A percentile compares a stretch with the other conserved stretches of the same genome.
Conservation (phyloP, 2,888 invertebrate genomes). For the Acrobasis repandana region DNA sequence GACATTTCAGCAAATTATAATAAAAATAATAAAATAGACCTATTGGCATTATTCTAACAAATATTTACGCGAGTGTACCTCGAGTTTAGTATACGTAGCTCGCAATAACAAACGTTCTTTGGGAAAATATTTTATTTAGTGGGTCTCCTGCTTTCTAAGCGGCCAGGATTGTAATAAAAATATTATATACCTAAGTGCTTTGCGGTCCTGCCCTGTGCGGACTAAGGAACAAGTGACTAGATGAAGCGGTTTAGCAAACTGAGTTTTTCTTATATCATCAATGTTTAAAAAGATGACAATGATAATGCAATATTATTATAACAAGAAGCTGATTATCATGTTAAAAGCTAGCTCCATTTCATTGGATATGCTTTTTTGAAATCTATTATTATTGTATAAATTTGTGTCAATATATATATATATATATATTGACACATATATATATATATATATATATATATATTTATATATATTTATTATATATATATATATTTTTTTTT, state of each 20-base stretch:
- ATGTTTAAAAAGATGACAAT: no score
- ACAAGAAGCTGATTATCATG: no score
- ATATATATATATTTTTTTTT: no score
- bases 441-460: no score
- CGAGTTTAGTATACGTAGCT: slow-evolving; percentile 22
- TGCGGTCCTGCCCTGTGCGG: slow-evolving; percentile 38
- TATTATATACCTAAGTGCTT: slow-evolving; percentile 66
- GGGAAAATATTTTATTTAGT: slow-evolving; percentile 75
- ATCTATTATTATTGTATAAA: no score
- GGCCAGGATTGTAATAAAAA: slow-evolving; percentile 70
- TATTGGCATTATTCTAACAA: slow-evolving; percentile 5
- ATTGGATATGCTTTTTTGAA: no score
- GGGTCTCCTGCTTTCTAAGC: slow-evolving; percentile 59
- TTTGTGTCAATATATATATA: no score
- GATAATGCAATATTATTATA: no score
- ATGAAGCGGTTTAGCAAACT: background rate
- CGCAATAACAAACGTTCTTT: slow-evolving; percentile 53
- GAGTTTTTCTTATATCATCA: background rate
- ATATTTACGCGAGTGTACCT: slow-evolving; percentile 18
- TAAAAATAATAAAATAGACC: slow-evolving; percentile 8
- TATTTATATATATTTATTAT: no score
- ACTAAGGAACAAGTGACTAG: slow-evolving; percentile 3
- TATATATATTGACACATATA: no score
- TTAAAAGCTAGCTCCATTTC: no score
- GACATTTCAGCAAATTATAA: background rate